Conservation (phyloP, 2,797 vertebrate genomes). For the Lepilemur ruficaudatus region DNA sequence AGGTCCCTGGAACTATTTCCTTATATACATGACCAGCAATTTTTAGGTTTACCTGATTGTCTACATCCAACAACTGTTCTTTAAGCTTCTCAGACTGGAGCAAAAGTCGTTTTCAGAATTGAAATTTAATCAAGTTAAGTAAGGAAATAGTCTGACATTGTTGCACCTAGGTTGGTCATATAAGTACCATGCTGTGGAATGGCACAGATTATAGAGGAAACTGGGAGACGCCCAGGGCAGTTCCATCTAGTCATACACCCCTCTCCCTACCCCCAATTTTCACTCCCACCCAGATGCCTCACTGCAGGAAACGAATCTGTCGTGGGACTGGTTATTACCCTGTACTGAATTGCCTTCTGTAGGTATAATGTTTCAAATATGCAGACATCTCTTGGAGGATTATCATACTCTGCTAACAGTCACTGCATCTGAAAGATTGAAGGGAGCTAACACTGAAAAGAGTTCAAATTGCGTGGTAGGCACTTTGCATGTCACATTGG, state of each 20-base stretch:
- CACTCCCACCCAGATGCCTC: not conserved
- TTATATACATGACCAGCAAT: not conserved
- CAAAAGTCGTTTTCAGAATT: not conserved
- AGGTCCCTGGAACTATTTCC: not conserved
- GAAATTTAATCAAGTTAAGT: not conserved
- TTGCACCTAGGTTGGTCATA: not conserved
- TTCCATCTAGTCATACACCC: not conserved
- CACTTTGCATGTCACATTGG: not conserved
- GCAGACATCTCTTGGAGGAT: not conserved
- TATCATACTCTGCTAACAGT: not conserved
- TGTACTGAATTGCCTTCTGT: not conserved
- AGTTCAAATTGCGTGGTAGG: not conserved
- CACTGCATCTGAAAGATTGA: not conserved
- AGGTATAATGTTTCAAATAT: conserved; percentile 14
- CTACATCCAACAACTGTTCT: not conserved
- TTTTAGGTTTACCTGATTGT: not conserved
- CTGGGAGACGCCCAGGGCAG: not conserved
- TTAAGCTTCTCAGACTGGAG: conserved; percentile 43
- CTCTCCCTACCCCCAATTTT: not conserved
- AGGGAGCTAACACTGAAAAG: not conserved
- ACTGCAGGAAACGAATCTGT: not conserved
- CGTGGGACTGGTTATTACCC: not conserved
- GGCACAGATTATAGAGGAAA: not conserved
- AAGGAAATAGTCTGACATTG: not conserved
- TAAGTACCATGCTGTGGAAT: not conserved